phyloP scores from a whole-genome alignment of 2,113 vertebrate genomes.

The Sander vitreus region DNA sequence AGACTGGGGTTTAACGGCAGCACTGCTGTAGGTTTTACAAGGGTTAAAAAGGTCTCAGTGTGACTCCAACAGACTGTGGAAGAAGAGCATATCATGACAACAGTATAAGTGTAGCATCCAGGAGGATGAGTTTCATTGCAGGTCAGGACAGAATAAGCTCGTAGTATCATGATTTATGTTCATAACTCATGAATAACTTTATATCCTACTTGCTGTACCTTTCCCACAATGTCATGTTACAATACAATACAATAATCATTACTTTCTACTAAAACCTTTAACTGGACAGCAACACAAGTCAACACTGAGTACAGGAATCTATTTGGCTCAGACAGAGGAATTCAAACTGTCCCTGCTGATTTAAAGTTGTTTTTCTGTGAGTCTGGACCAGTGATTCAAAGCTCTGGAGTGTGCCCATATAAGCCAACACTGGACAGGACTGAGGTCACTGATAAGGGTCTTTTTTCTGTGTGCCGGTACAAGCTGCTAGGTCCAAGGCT shows the following conservation, averaged over 20 bases:
- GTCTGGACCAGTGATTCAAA: constrained; percentile 17
- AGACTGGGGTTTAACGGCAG: constrained; percentile 7
- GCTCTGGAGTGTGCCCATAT: constrained; percentile 35
- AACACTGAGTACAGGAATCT: constrained; percentile 1
- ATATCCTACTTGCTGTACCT: not conserved
- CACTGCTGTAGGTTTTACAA: constrained; percentile 46
- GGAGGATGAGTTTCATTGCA: not conserved
- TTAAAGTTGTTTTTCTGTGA: constrained; percentile 19
- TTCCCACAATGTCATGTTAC: not conserved
- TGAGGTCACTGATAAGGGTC: constrained; percentile 51
- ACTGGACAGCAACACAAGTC: not conserved
- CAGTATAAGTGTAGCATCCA: constrained; percentile 10
- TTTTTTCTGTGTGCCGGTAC: constrained; percentile 36
- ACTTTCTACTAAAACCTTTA: not conserved
- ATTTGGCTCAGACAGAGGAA: not conserved
- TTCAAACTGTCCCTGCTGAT: constrained; percentile 9
- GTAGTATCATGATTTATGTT: not conserved
- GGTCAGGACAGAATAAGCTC: constrained; percentile 21
- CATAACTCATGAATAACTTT: not conserved
- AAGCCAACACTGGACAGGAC: constrained; percentile 38
- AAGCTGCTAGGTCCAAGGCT: constrained; percentile 41
- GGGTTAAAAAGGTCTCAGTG: constrained; percentile 35
- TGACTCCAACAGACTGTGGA: constrained; percentile 41
- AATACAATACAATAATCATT: not conserved
- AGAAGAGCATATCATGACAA: constrained; percentile 56